These are phyloP conservation scores for Ailuropoda melanoleuca DNA, from an alignment of 2,113 vertebrate genomes.

Conservation along the genomic window DNA sequence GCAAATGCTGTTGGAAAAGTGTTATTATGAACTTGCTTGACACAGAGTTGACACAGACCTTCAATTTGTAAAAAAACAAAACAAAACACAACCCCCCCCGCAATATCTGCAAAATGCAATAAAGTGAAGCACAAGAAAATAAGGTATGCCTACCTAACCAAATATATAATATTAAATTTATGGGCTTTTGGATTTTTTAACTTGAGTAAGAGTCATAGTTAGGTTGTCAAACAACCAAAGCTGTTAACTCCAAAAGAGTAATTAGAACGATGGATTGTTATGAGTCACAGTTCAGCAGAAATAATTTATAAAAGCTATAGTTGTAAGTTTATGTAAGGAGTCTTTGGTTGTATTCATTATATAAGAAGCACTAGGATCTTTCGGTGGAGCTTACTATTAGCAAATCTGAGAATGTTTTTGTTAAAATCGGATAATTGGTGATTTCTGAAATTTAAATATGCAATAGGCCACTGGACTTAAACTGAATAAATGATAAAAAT, in stretches of 20 bases:
- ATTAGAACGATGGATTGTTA: conserved; percentile 51
- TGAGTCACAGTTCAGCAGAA: conserved; percentile 44
- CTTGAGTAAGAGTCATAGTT: conserved; percentile 40
- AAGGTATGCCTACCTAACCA: not conserved
- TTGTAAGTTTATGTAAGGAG: conserved; percentile 43
- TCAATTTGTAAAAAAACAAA: not conserved
- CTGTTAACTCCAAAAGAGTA: conserved; percentile 39
- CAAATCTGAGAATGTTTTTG: not conserved
- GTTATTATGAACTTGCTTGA: not conserved
- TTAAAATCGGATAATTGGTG: not conserved
- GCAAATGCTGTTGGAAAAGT: not conserved
- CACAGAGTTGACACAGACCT: not conserved
- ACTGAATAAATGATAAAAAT: not conserved
- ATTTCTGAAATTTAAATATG: conserved; percentile 40
- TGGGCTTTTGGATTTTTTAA: conserved; percentile 51
- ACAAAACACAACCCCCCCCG: not conserved
- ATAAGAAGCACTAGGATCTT: conserved; percentile 34
- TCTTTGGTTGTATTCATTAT: not conserved
- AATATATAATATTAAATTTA: conserved; percentile 50
- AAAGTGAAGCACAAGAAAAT: not conserved
- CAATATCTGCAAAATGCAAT: not conserved
- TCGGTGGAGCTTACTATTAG: not conserved
- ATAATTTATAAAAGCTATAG: conserved; percentile 14
- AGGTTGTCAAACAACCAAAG: conserved; percentile 41
- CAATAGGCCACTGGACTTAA: not conserved